phyloP scores from a whole-genome alignment of 1,140 invertebrate genomes.

The Drosophila chauvacae region DNA sequence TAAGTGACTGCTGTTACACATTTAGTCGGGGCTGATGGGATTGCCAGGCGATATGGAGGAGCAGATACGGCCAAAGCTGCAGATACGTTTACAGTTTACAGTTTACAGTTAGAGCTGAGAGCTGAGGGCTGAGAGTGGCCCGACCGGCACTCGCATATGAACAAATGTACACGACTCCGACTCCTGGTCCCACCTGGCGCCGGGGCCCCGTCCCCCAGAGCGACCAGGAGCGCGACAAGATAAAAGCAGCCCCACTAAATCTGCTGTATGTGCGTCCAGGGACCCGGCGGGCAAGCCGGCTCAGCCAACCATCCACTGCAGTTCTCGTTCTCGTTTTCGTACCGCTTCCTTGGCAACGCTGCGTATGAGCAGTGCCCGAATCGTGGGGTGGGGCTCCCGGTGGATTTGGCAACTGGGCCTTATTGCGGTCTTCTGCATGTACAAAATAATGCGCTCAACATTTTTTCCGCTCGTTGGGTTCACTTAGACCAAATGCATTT shows the following conservation, averaged over 20 bases:
- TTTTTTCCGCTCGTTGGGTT: slow-evolving; percentile 66
- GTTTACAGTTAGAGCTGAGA: slow-evolving; percentile 12
- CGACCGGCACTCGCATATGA: slow-evolving; percentile 59
- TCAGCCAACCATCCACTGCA: slow-evolving; percentile 27
- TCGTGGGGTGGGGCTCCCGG: slow-evolving; percentile 7
- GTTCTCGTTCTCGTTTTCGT: slow-evolving; percentile 10
- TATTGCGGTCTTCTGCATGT: slow-evolving; percentile 45
- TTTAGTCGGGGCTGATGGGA: slow-evolving; percentile 70
- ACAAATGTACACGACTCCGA: slow-evolving; percentile 61
- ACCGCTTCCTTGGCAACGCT: slow-evolving; percentile 44
- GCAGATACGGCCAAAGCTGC: slow-evolving; percentile 48
- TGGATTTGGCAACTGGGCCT: slow-evolving; percentile 38
- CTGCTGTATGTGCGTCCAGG: slow-evolving; percentile 73
- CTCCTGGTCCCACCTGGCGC: slow-evolving; percentile 46
- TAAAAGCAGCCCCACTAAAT: slow-evolving; percentile 74
- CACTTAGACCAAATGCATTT: slow-evolving; percentile 61
- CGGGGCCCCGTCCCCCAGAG: slow-evolving; percentile 56
- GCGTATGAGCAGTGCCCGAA: slow-evolving; percentile 65
- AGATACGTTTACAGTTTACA: slow-evolving; percentile 16
- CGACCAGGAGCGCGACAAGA: slow-evolving; percentile 69
- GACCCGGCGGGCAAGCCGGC: slow-evolving; percentile 33
- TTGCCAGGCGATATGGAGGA: slow-evolving; percentile 67
- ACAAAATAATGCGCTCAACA: slow-evolving; percentile 68
- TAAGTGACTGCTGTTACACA: slow-evolving; percentile 79
- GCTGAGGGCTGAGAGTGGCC: slow-evolving; percentile 17